phyloP scores from a whole-genome alignment of 2,113 vertebrate genomes.

The Gasterosteus aculeatus region DNA sequence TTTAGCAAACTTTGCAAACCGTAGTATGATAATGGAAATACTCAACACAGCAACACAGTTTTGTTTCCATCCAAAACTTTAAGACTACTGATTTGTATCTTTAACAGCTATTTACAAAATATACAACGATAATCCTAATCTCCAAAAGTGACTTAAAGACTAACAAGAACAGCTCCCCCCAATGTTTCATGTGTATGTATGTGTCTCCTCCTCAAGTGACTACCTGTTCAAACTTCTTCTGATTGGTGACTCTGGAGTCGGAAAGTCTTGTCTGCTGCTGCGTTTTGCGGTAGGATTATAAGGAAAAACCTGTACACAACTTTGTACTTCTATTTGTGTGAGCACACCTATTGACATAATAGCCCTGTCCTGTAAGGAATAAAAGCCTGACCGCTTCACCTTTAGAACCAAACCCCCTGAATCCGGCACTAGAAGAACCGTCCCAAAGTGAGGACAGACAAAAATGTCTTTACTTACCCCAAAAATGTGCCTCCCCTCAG shows the following conservation, averaged over 20 bases:
- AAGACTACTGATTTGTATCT: neutral
- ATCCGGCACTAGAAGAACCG: neutral
- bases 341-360: neutral
- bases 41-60: neutral
- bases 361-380: too few relatives aligned
- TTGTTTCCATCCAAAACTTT: neutral
- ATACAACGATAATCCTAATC: neutral
- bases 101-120: neutral
- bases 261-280: conserved; percentile 97
- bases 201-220: conserved; percentile 83
- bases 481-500: conserved; percentile 65
- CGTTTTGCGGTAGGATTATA: conserved; percentile 91
- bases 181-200: neutral
- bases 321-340: neutral
- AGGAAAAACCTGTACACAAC: neutral
- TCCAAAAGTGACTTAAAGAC: neutral
- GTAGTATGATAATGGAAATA: neutral
- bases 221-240: conserved; percentile 99
- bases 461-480: too few relatives aligned
- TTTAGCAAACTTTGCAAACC: too few relatives aligned
- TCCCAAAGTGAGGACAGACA: too few relatives aligned
- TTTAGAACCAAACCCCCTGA: neutral
- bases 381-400: too few relatives aligned
- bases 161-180: neutral
- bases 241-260: conserved; percentile 97